Evolutionary conservation across 2,888 invertebrate species (phyloP), one percentile per base, ranked within the genome.

Genomic region (Heteromyza rotundicornis): DNA sequence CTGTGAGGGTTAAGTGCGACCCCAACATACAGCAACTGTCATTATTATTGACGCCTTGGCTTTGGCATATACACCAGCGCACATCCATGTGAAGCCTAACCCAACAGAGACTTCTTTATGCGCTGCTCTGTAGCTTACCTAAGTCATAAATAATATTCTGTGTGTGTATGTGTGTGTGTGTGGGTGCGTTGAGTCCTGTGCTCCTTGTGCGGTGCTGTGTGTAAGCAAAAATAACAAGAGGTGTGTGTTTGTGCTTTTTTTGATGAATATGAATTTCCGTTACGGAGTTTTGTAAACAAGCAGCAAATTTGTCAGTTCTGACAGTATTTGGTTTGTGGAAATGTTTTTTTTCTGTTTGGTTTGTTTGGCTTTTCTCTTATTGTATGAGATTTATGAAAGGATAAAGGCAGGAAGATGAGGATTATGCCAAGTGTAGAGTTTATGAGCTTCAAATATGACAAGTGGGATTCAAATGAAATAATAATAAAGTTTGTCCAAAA

Each of bases 41-140:
- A 47, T 47, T 47, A 47, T 47, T 47, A 47, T 47, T 47, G 47
- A 47, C 47, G 19, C 14, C 47, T 47, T 17, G 47, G 47, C 47
- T 47, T 19, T 3, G 2, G 19, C 47, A 47, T 14, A 47, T 19
- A 19, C 5, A 20, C 47, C 2, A 17, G 3, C 20, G 14, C 20
- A 47, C 40, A 40, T 2, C 20, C 47, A 47, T 20, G 19, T 14
- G 19, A 47, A 3, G 19, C 47, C 10, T 27, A 27, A 27, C 5
- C 27, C 7, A 27, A 27, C 40, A 40, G 10, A 40, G 5, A 14
- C 40, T 27, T 27, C 40, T 10, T 10, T n/a, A n/a, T n/a, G 5
- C 16, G 40, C n/a, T 40, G 40, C 40, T 40, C 14, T 40, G 10
- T n/a, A 40, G 16, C 40, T n/a, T 40, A 40, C 10, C 40, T 40